Evolutionary conservation across 2,113 vertebrate genomes (phyloP).

Genomic region (Cercocebus atys): DNA sequence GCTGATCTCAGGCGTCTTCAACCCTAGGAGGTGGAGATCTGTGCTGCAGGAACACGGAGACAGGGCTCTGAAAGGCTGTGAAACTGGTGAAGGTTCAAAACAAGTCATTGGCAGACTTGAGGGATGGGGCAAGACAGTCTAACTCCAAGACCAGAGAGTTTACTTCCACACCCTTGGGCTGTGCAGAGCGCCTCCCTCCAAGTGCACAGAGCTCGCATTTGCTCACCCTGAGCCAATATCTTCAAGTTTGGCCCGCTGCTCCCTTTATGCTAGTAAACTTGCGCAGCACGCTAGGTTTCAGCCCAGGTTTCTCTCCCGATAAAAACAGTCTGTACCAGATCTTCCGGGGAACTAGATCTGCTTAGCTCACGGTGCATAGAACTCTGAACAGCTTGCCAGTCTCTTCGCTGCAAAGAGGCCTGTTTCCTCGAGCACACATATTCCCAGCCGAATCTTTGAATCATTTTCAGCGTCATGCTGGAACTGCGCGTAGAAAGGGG

Average conservation of each 20-base stretch:
- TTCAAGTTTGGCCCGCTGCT: not conserved
- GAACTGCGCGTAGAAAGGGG: not conserved
- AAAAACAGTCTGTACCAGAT: not conserved
- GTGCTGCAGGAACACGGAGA: not conserved
- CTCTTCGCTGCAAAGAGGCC: constrained; percentile 38
- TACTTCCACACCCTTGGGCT: rapidly evolving
- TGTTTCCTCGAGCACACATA: constrained; percentile 49
- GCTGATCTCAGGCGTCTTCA: rapidly evolving
- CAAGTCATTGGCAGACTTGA: not conserved
- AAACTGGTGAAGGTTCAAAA: not conserved
- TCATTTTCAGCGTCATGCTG: not conserved
- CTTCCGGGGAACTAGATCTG: not conserved
- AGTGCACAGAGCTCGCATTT: rapidly evolving
- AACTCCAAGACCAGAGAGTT: rapidly evolving
- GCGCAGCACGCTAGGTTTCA: not conserved
- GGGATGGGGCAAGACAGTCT: too few species aligned
- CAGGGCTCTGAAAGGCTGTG: not conserved
- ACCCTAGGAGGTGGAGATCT: not conserved
- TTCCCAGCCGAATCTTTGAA: constrained; percentile 46
- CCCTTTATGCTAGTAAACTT: constrained; percentile 46
- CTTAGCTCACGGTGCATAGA: not conserved
- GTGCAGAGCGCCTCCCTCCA: rapidly evolving
- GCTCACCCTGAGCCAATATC: not conserved
- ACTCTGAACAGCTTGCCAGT: constrained; percentile 55
- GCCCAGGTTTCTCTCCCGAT: constrained; percentile 36